These are phyloP conservation scores for Agapostemon virescens DNA, from an alignment of 2,888 invertebrate species.

Conservation along the genomic window DNA sequence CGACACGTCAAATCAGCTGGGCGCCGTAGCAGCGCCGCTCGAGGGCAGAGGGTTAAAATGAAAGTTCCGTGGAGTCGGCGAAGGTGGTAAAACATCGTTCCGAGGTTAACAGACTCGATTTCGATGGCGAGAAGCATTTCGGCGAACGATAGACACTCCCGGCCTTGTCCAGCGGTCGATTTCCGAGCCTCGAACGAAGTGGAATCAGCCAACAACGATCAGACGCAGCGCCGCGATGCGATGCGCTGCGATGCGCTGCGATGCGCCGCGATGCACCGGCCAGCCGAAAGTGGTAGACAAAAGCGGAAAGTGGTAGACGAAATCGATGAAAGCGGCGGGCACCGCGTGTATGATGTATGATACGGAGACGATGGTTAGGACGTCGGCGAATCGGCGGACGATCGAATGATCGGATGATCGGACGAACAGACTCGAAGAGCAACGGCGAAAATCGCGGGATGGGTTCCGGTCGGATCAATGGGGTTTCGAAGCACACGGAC, in stretches of 20 bases:
- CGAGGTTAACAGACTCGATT: neutral
- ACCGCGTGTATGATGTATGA: neutral
- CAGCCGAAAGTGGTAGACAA: slow-evolving; percentile 4
- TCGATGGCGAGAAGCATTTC: neutral
- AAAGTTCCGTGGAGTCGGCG: neutral
- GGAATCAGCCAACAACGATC: neutral
- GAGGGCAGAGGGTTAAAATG: too few species aligned
- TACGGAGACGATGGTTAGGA: slow-evolving; percentile 4
- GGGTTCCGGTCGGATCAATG: slow-evolving; percentile 31
- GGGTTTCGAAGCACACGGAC: slow-evolving; percentile 47
- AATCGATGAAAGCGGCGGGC: slow-evolving; percentile 8
- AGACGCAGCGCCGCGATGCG: neutral
- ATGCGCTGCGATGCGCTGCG: too few species aligned
- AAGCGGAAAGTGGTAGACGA: slow-evolving; percentile 6
- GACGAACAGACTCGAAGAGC: slow-evolving; percentile 1
- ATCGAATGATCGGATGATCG: slow-evolving; percentile 19
- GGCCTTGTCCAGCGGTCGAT: neutral
- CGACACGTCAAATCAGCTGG: too few species aligned
- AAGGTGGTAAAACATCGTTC: neutral
- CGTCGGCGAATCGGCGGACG: slow-evolving; percentile 15
- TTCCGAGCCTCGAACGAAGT: neutral
- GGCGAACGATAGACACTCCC: neutral
- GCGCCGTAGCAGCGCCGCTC: too few species aligned
- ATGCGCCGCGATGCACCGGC: too few species aligned
- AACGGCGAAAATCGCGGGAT: slow-evolving; percentile 11